Evolutionary conservation across 2,797 vertebrate genomes (phyloP), one percentile per base, ranked within the genome.

Genomic region (Myotis myotis): DNA sequence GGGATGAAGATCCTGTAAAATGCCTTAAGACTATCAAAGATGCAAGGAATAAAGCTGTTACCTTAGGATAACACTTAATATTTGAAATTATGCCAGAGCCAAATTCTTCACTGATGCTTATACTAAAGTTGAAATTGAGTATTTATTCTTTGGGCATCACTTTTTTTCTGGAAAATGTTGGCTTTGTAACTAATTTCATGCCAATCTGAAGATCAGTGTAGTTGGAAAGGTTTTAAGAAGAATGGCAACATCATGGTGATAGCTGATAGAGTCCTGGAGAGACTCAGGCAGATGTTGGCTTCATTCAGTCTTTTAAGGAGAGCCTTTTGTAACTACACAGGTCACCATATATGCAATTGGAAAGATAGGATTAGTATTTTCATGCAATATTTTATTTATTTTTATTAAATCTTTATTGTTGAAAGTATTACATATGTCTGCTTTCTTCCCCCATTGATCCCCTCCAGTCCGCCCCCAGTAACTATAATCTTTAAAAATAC

Each of bases 111-210:
- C 33, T 81, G 74, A 47, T 91, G 10, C 49, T 66, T 88, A 51
- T 51, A 76, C 96, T 68, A 92, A 87, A 95, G 36, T 81, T 64
- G 57, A 89, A 94, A 78, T 82, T 68, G 64, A 87, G 23, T 74
- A 17, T 71, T 89, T 92, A 30, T 71, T 93, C 16, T 86, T 23
- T 57, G 60, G 68, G 30, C 15, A 90, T 87, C 33, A 62, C 68
- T 80, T 70, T 93, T 30, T 30, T 70, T 87, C 28, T 84, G 38
- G 55, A 92, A 88, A 82, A 30, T 71, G 41, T 82, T 51, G 70
- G 47, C 81, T 60, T 88, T 82, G 20, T 85, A 88, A 89, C 36
- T 38, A 62, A 60, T 53, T 28, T 16, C 16, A 70, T 72, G 25
- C 71, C 20, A 51, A 1, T 71, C 60, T 68, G 76, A 85, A 95